phyloP scores from a whole-genome alignment of 2,797 vertebrate species.

The Crypturellus tataupa region DNA sequence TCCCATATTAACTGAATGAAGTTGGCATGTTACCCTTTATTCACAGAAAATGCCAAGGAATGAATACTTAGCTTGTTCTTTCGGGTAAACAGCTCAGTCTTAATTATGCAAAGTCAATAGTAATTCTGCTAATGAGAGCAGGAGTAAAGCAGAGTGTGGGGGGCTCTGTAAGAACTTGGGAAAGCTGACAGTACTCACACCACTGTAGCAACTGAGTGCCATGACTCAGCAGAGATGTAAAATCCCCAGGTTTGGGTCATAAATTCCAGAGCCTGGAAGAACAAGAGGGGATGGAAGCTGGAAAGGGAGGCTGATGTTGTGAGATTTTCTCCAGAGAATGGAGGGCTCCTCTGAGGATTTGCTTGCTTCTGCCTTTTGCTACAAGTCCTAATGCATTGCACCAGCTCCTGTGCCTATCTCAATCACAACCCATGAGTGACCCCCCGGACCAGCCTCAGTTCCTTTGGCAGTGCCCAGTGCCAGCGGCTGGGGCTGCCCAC shows the following conservation, averaged over 20 bases:
- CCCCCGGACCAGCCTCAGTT: too few relatives aligned
- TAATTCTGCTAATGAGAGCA: background rate
- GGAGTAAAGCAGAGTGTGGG: background rate
- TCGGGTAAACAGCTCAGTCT: conserved; percentile 2
- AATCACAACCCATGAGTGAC: background rate
- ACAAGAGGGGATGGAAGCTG: background rate
- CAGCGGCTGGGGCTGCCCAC: too few relatives aligned
- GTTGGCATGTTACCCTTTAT: background rate
- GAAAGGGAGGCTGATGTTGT: background rate
- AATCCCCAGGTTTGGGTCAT: background rate
- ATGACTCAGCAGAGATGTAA: background rate
- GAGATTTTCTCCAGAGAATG: background rate
- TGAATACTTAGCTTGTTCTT: conserved; percentile 16
- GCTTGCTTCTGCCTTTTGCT: background rate
- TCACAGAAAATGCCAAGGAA: background rate
- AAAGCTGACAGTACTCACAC: background rate
- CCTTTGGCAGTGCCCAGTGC: too few relatives aligned
- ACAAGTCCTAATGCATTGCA: background rate
- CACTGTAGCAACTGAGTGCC: background rate
- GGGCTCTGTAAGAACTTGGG: background rate
- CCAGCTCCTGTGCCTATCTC: background rate
- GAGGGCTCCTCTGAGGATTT: background rate
- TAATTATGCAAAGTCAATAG: background rate
- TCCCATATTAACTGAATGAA: conserved; percentile 28
- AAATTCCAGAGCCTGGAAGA: background rate